phyloP scores from a whole-genome alignment of 1,140 invertebrate genomes.

The Drosophila lacteicornis region DNA sequence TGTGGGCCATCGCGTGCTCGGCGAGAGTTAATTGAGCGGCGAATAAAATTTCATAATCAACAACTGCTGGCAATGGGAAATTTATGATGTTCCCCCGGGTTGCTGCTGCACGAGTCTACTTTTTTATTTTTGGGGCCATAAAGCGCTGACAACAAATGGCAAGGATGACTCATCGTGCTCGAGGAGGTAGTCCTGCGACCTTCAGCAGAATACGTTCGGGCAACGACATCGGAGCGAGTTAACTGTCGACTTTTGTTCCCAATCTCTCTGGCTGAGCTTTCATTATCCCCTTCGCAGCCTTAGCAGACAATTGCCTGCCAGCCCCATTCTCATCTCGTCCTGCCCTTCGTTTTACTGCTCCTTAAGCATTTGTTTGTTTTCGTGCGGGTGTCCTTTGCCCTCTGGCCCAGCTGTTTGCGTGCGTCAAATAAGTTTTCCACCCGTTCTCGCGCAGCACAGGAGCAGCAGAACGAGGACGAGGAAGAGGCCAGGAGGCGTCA shows the following conservation, averaged over 20 bases:
- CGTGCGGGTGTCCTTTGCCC: constrained; percentile 52
- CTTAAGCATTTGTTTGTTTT: constrained; percentile 63
- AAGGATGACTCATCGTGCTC: constrained; percentile 56
- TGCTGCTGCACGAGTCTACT: constrained; percentile 20
- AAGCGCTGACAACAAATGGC: constrained; percentile 43
- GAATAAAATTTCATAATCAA: constrained; percentile 78
- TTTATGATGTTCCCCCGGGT: constrained; percentile 53
- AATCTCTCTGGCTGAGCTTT: constrained; percentile 7
- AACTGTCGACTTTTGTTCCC: constrained; percentile 60
- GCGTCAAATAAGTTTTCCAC: constrained; percentile 61
- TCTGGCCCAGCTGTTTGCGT: constrained; percentile 70
- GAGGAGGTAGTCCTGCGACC: constrained; percentile 32
- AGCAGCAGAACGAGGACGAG: neutral
- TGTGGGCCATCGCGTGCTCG: constrained; percentile 73
- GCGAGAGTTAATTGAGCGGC: constrained; percentile 68
- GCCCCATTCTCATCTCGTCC: constrained; percentile 5
- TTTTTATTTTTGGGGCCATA: constrained; percentile 48
- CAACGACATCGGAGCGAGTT: constrained; percentile 49
- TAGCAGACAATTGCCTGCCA: constrained; percentile 50
- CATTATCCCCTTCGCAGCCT: constrained; percentile 32
- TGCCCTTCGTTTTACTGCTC: constrained; percentile 4
- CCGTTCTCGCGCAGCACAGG: constrained; percentile 14
- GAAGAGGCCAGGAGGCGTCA: constrained; percentile 8
- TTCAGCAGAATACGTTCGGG: constrained; percentile 53
- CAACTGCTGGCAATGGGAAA: constrained; percentile 57